These are phyloP conservation scores for Atrichornis clamosus DNA, from an alignment of 2,113 vertebrate genomes.

Conservation along the genomic window DNA sequence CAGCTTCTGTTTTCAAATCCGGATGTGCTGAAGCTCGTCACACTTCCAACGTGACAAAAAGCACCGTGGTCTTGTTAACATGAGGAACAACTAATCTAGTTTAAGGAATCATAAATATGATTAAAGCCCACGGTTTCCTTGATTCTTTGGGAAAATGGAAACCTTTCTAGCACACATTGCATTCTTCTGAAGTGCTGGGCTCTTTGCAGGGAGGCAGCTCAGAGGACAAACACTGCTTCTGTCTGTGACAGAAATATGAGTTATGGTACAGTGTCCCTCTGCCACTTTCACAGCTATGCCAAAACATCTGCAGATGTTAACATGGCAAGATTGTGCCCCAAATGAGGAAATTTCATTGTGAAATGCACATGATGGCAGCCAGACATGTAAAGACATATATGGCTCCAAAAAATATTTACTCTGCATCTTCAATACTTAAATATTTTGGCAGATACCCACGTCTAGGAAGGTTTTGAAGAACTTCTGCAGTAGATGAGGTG, in stretches of 20 bases:
- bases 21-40: slow-evolving; percentile 26
- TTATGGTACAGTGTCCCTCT: not conserved
- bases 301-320: not conserved
- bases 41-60: slow-evolving; percentile 23
- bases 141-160: slow-evolving; percentile 47
- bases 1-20: slow-evolving; percentile 66
- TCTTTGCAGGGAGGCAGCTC: not conserved
- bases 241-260: not conserved
- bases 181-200: not conserved
- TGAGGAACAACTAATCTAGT: slow-evolving; percentile 42
- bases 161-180: not conserved
- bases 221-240: not conserved
- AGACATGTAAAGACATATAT: not conserved
- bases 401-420: not conserved
- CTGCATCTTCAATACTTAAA: not conserved
- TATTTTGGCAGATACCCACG: not conserved
- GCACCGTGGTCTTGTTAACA: slow-evolving; percentile 36
- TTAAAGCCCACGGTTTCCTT: slow-evolving; percentile 1
- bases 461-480: not conserved
- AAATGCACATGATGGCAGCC: not conserved
- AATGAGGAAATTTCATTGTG: not conserved
- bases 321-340: not conserved
- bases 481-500: not conserved
- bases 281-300: not conserved
- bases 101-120: slow-evolving; percentile 53